Evolutionary conservation across 2,113 vertebrate species (phyloP).

Genomic region (Regulus satrapa): DNA sequence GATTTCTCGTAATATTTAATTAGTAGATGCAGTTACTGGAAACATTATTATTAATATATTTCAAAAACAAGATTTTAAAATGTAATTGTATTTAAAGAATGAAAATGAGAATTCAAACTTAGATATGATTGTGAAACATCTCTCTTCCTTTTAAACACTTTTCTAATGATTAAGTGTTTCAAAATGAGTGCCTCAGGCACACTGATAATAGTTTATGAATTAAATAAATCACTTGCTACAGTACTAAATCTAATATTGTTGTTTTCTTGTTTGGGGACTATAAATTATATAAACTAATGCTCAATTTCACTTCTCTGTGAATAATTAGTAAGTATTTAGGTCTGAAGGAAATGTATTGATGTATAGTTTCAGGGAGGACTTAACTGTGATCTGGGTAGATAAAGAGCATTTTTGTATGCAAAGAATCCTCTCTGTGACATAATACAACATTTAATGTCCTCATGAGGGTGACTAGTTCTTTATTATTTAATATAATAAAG

Average conservation of each 20-base stretch:
- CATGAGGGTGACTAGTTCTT: not conserved
- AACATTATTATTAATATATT: not conserved
- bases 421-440: not conserved
- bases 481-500: not conserved
- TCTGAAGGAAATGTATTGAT: not conserved
- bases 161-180: not conserved
- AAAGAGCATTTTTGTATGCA: not conserved
- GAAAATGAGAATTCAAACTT: constrained; percentile 2
- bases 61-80: not conserved
- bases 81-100: not conserved
- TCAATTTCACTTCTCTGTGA: not conserved
- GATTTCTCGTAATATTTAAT: not conserved
- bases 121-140: not conserved
- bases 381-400: not conserved
- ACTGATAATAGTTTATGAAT: not conserved
- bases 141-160: not conserved
- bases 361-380: not conserved
- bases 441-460: not conserved
- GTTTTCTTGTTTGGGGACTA: not conserved
- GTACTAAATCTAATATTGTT: not conserved
- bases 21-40: not conserved
- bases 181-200: not conserved
- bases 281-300: not conserved
- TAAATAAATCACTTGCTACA: not conserved
- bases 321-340: not conserved